Evolutionary conservation across 2,113 vertebrate species (phyloP).

Genomic region (Dendropsophus ebraccatus): DNA sequence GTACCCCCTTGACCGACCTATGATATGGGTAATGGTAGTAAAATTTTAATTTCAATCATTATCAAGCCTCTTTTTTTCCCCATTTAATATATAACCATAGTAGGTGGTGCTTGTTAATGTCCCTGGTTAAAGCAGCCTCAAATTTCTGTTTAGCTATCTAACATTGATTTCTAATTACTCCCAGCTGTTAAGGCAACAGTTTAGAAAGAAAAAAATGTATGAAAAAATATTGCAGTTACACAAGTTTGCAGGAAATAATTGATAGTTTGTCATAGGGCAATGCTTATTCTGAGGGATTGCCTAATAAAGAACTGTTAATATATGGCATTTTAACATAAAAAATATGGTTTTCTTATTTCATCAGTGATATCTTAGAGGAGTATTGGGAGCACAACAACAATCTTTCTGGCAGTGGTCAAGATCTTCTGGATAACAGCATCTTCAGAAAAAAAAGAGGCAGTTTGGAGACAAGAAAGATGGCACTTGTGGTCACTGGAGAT

Average conservation of each 20-base stretch:
- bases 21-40: too few species aligned
- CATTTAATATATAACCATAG: too few species aligned
- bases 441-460: conserved; percentile 53
- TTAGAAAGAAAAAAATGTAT: too few species aligned
- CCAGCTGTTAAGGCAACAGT: too few species aligned
- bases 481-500: conserved; percentile 82
- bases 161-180: too few species aligned
- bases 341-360: background rate
- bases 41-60: too few species aligned
- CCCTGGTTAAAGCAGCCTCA: too few species aligned
- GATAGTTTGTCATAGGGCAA: background rate
- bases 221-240: too few species aligned
- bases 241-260: background rate
- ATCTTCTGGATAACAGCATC: conserved; percentile 60
- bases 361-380: conserved; percentile 78
- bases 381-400: conserved; percentile 67
- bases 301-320: background rate
- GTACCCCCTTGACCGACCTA: too few species aligned
- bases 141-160: too few species aligned
- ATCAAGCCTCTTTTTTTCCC: too few species aligned
- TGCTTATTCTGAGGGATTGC: background rate
- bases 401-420: background rate
- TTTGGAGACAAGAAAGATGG: conserved; percentile 63
- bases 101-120: too few species aligned
- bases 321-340: conserved; percentile 4